Evolutionary conservation across 30 jellyfish, hydroid and myxozoan species (phyloP).

Genomic region (Mastigias papua): DNA sequence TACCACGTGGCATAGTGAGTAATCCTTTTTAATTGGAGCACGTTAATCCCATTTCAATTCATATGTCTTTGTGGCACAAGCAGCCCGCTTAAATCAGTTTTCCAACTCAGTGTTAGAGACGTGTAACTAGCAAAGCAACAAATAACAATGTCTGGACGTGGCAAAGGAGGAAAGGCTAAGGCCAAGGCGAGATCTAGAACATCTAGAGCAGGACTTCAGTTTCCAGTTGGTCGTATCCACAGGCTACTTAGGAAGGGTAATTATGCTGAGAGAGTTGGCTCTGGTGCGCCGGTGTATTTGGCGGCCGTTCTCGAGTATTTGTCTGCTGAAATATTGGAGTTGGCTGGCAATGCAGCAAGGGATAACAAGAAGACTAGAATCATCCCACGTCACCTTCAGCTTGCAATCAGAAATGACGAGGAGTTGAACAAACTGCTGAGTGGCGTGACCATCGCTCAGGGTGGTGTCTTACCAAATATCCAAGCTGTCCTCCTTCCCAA

Average conservation of each 20-base stretch:
- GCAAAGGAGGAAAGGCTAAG: conserved; percentile 84
- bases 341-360: conserved; percentile 99
- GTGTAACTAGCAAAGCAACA: conserved; percentile 15
- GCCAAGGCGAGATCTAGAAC: conserved; percentile 84
- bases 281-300: conserved; percentile 98
- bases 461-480: conserved; percentile 96
- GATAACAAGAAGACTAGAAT: conserved; percentile 95
- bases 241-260: conserved; percentile 87
- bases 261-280: conserved; percentile 91
- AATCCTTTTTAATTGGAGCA: too few relatives aligned
- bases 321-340: conserved; percentile 96
- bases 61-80: too few relatives aligned
- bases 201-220: conserved; percentile 95
- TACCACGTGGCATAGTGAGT: too few relatives aligned
- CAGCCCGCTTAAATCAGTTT: too few relatives aligned
- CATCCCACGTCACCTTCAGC: conserved; percentile 94
- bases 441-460: conserved; percentile 98
- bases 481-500: conserved; percentile 93
- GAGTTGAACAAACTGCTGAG: conserved; percentile 90
- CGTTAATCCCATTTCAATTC: too few relatives aligned
- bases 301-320: conserved; percentile 98
- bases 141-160: conserved; percentile 90
- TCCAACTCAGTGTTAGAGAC: too few relatives aligned
- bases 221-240: conserved; percentile 97
- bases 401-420: conserved; percentile 97